A percentile compares a stretch with the other conserved stretches of the same genome.
phyloP scores from a whole-genome alignment of 2,888 invertebrate species.

The Amphipyra tragopoginis region DNA sequence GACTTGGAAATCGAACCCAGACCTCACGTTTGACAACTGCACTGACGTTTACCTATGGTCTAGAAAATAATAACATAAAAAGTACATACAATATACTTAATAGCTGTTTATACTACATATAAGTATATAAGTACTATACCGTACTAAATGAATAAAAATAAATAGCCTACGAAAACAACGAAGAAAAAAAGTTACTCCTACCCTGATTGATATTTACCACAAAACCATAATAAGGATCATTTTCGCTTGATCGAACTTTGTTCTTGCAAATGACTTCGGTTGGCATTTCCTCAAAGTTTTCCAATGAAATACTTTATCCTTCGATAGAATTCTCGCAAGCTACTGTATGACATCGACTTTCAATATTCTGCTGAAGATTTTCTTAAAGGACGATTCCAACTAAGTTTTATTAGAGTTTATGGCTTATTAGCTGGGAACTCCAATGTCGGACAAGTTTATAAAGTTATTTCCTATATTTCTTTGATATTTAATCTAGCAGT shows the following conservation, averaged over 20 bases:
- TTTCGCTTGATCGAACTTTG: slow-evolving; percentile 39
- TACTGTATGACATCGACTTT: slow-evolving; percentile 40
- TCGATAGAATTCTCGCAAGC: slow-evolving; percentile 28
- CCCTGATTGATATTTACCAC: slow-evolving; percentile 7
- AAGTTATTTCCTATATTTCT: too few relatives aligned
- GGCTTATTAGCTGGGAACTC: slow-evolving; percentile 1
- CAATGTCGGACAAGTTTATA: too few relatives aligned
- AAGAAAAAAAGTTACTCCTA: background rate
- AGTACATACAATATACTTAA: too few relatives aligned
- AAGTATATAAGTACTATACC: too few relatives aligned
- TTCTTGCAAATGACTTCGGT: slow-evolving; percentile 38
- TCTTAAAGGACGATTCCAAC: slow-evolving; percentile 1
- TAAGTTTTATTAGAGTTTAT: background rate
- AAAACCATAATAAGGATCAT: slow-evolving; percentile 28
- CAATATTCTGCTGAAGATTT: slow-evolving; percentile 39
- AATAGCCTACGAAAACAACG: too few relatives aligned
- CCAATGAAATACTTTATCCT: slow-evolving; percentile 46
- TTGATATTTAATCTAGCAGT: too few relatives aligned
- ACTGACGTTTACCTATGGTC: too few relatives aligned
- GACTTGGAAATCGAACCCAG: too few relatives aligned
- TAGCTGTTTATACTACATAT: too few relatives aligned
- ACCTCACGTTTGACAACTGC: too few relatives aligned
- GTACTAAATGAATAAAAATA: too few relatives aligned
- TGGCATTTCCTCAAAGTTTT: slow-evolving; percentile 41
- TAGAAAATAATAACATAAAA: too few relatives aligned